phyloP scores from a whole-genome alignment of 2,888 invertebrate genomes.

The Patella depressa region DNA sequence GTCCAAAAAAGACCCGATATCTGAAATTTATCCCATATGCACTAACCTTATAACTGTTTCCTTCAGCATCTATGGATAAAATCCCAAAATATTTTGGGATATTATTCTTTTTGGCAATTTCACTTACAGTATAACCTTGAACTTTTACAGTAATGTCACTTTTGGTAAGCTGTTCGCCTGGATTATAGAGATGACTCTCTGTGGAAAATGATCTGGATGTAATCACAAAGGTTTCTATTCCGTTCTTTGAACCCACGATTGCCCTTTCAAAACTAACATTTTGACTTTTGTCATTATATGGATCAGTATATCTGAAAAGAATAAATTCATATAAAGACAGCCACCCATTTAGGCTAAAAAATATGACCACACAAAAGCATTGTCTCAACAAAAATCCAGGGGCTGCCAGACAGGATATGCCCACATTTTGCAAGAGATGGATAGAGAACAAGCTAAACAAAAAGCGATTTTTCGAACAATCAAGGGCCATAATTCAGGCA shows the following conservation, averaged over 20 bases:
- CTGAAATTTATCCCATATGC: too few relatives aligned
- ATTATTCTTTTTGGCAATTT: constrained; percentile 43
- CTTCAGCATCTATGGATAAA: constrained; percentile 62
- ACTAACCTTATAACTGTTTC: constrained; percentile 52
- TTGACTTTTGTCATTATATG: constrained; percentile 43
- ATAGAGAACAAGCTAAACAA: too few relatives aligned
- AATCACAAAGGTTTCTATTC: constrained; percentile 44
- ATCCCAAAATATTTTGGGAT: constrained; percentile 56
- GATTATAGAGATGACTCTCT: constrained; percentile 48
- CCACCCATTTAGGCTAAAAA: not conserved
- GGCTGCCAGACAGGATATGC: too few relatives aligned
- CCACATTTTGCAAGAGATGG: too few relatives aligned
- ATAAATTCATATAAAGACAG: not conserved
- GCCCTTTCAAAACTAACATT: constrained; percentile 48
- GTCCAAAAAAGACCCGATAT: too few relatives aligned
- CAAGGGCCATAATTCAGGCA: too few relatives aligned
- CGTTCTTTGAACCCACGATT: constrained; percentile 47
- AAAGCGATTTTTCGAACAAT: too few relatives aligned
- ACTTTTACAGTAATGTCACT: constrained; percentile 37
- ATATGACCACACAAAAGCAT: too few relatives aligned
- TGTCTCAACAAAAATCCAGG: too few relatives aligned
- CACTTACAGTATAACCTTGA: constrained; percentile 46
- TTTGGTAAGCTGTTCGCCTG: not conserved
- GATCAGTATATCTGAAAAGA: constrained; percentile 40
- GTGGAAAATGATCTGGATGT: constrained; percentile 43